Evolutionary conservation across 1,140 invertebrate species (phyloP).

Genomic region (Drosophila insularis): DNA sequence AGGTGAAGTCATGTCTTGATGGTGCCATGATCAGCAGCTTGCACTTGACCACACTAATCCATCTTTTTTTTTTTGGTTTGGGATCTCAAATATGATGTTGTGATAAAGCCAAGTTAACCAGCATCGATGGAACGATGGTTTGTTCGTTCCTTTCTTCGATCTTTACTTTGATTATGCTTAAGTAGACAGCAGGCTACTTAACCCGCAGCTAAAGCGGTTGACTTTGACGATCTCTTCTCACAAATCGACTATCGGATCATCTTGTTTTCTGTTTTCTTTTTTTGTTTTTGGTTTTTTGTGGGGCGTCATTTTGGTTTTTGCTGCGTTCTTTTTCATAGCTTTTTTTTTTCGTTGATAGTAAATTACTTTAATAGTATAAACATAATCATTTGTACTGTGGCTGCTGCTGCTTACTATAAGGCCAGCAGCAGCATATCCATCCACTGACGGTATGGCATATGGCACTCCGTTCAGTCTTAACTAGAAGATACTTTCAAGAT

Average conservation of each 20-base stretch:
- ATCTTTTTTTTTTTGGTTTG: constrained; percentile 36
- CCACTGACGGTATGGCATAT: constrained; percentile 29
- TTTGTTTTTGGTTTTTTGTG: constrained; percentile 39
- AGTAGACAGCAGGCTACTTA: constrained; percentile 78
- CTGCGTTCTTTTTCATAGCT: not conserved
- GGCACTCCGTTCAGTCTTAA: constrained; percentile 20
- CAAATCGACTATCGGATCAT: constrained; percentile 1
- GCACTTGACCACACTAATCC: constrained; percentile 75
- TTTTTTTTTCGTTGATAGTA: constrained; percentile 50
- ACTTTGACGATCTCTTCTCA: constrained; percentile 59
- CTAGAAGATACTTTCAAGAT: constrained; percentile 6
- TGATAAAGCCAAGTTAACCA: constrained; percentile 57
- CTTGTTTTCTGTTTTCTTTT: not conserved
- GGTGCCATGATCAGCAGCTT: constrained; percentile 46
- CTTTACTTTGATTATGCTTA: constrained; percentile 72
- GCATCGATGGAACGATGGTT: constrained; percentile 23
- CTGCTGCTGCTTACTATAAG: constrained; percentile 54
- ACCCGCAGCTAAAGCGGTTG: constrained; percentile 79
- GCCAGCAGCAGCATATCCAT: no score
- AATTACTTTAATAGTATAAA: constrained; percentile 81
- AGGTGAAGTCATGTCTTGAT: constrained; percentile 20
- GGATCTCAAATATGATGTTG: constrained; percentile 46
- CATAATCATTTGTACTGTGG: constrained; percentile 77
- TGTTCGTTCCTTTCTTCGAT: constrained; percentile 20
- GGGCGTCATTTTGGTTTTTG: constrained; percentile 55